Evolutionary conservation across 2,888 invertebrate species (phyloP).

Genomic region (Congeria kusceri): DNA sequence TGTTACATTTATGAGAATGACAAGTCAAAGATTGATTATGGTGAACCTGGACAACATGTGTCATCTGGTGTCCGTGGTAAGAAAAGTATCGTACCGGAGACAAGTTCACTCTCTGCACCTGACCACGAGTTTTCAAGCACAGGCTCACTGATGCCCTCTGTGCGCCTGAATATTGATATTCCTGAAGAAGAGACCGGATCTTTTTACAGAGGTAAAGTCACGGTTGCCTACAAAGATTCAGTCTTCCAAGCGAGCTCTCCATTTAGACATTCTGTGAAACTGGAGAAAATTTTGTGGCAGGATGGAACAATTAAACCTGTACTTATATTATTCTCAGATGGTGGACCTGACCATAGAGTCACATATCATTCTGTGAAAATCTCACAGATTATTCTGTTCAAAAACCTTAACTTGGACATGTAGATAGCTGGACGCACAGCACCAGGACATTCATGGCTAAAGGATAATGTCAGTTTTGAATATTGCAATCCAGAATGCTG

Average conservation of each 20-base stretch:
- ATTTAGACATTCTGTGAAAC: conserved; percentile 27
- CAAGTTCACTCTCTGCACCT: conserved; percentile 23
- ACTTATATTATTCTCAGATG: conserved; percentile 30
- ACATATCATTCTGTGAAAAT: conserved; percentile 37
- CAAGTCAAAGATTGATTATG: conserved; percentile 33
- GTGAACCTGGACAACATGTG: conserved; percentile 36
- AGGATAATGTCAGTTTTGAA: conserved; percentile 57
- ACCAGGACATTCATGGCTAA: conserved; percentile 54
- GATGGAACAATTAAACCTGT: conserved; percentile 16
- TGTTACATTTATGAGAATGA: conserved; percentile 27
- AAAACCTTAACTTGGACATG: conserved; percentile 22
- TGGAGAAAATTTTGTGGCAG: conserved; percentile 14
- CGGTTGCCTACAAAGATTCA: conserved; percentile 49
- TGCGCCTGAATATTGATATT: conserved; percentile 47
- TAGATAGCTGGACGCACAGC: conserved; percentile 54
- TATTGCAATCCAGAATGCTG: no score
- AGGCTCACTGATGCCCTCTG: conserved; percentile 64
- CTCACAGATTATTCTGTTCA: conserved; percentile 31
- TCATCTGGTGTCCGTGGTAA: conserved; percentile 54
- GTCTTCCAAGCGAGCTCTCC: conserved; percentile 45
- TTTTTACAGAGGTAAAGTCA: conserved; percentile 59
- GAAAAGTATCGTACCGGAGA: conserved; percentile 54
- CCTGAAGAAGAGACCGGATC: conserved; percentile 41
- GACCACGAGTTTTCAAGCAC: conserved; percentile 61
- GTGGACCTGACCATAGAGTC: conserved; percentile 32